Evolutionary conservation across 1,140 invertebrate genomes (phyloP).

Genomic region (Hormaphis cornu): DNA sequence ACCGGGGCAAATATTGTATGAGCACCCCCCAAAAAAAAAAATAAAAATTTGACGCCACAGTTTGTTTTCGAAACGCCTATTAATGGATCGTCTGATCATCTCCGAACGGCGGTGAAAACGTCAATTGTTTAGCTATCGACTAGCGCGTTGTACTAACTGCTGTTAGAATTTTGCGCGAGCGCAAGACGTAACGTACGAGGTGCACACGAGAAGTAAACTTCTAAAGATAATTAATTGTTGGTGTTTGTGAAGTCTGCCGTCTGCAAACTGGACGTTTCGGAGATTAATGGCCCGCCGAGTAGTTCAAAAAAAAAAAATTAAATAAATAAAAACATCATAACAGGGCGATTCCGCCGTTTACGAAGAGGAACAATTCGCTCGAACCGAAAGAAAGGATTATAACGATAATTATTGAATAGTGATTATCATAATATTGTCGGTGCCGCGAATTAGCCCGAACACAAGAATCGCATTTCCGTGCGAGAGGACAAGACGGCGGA

Average conservation of each 20-base stretch:
- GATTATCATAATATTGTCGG: not conserved
- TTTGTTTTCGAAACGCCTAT: no score
- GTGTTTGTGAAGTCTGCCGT: conserved; percentile 2
- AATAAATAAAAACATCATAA: not conserved
- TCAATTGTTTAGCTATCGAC: not conserved
- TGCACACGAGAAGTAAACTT: conserved; percentile 1
- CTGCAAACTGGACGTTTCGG: not conserved
- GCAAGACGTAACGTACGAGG: not conserved
- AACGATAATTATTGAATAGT: no score
- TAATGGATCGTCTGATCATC: no score
- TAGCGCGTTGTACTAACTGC: not conserved
- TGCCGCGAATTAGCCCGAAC: not conserved
- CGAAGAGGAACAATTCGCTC: not conserved
- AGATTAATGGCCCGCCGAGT: conserved; percentile 12
- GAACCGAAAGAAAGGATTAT: not conserved
- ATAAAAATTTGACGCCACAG: no score
- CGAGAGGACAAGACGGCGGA: no score
- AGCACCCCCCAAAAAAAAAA: no score
- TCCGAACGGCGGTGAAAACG: not conserved
- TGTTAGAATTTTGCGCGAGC: not conserved
- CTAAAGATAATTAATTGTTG: conserved; percentile 9
- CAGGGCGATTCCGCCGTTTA: not conserved
- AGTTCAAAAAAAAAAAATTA: not conserved
- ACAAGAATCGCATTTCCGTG: no score
- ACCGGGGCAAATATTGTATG: no score